Conservation (phyloP, 1,140 invertebrate genomes). For the Drusus annulatus region DNA sequence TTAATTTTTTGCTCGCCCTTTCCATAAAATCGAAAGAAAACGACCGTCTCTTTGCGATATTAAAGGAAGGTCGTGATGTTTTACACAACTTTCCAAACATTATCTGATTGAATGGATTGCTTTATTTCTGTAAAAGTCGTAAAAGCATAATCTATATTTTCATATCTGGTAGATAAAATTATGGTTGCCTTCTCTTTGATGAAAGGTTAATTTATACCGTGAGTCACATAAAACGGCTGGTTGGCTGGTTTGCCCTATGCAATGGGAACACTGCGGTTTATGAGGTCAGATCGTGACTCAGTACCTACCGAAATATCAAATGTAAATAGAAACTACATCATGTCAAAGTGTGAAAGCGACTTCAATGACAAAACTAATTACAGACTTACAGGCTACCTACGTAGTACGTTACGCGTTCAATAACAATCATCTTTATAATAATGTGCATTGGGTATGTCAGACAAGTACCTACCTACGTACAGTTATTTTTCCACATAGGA, state of each 20-base stretch:
- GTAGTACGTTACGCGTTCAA: not conserved
- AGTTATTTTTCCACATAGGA: too few relatives aligned
- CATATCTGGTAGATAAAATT: too few relatives aligned
- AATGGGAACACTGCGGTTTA: conserved; percentile 16
- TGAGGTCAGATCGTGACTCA: conserved; percentile 35
- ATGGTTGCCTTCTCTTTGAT: conserved; percentile 7
- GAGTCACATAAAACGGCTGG: conserved; percentile 16
- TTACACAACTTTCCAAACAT: not conserved
- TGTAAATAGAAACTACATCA: not conserved
- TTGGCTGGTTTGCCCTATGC: not conserved
- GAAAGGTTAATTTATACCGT: conserved; percentile 32
- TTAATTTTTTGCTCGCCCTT: too few relatives aligned
- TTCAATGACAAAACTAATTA: too few relatives aligned
- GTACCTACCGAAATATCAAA: conserved; percentile 22
- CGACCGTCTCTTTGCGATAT: too few relatives aligned
- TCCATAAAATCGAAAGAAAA: too few relatives aligned
- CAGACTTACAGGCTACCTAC: not conserved
- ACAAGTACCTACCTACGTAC: not conserved
- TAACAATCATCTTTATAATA: too few relatives aligned
- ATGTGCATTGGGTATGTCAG: too few relatives aligned
- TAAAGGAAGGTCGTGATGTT: conserved; percentile 32
- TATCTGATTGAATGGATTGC: conserved; percentile 48
- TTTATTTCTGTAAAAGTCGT: not conserved
- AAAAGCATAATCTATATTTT: too few relatives aligned
- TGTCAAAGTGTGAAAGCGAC: not conserved